Percentiles rank a stretch among this genome's conserved stretches.
Evolutionary conservation across 2,113 vertebrate species (phyloP).

Genomic region (Zosterops lateralis): DNA sequence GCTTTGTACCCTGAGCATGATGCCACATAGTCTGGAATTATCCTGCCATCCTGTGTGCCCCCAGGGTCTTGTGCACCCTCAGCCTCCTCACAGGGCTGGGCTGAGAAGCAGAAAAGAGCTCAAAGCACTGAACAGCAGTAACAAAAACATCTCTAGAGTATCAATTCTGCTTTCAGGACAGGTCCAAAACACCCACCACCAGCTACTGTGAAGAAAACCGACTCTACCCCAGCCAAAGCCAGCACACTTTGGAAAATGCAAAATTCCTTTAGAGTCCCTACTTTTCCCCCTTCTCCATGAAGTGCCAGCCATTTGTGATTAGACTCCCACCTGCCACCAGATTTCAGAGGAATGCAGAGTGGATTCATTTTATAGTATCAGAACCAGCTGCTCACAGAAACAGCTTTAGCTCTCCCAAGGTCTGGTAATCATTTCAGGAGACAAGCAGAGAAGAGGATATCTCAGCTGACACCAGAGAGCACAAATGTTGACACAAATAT

Average conservation of each 20-base stretch:
- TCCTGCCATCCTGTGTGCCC: not conserved
- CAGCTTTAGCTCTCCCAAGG: slow-evolving; percentile 22
- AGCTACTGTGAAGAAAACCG: not conserved
- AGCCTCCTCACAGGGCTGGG: not conserved
- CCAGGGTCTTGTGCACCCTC: not conserved
- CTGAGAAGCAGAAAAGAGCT: not conserved
- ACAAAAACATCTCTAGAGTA: not conserved
- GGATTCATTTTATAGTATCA: slow-evolving; percentile 24
- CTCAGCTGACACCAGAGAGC: slow-evolving; percentile 35
- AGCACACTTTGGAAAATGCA: not conserved
- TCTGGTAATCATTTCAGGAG: slow-evolving; percentile 55
- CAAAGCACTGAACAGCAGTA: not conserved
- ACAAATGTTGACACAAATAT: slow-evolving; percentile 66
- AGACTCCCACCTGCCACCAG: not conserved
- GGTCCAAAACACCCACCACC: not conserved
- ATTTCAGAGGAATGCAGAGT: not conserved
- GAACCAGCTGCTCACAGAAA: slow-evolving; percentile 43
- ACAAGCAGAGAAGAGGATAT: slow-evolving; percentile 39
- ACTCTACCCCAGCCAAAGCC: not conserved
- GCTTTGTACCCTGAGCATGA: not conserved
- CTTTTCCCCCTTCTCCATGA: not conserved
- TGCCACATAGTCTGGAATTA: not conserved
- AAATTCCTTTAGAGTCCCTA: rapidly evolving
- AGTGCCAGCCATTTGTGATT: not conserved
- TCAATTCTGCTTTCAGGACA: not conserved